Conservation (phyloP, 2,888 invertebrate species). For the Acanthoscelides obtectus region DNA sequence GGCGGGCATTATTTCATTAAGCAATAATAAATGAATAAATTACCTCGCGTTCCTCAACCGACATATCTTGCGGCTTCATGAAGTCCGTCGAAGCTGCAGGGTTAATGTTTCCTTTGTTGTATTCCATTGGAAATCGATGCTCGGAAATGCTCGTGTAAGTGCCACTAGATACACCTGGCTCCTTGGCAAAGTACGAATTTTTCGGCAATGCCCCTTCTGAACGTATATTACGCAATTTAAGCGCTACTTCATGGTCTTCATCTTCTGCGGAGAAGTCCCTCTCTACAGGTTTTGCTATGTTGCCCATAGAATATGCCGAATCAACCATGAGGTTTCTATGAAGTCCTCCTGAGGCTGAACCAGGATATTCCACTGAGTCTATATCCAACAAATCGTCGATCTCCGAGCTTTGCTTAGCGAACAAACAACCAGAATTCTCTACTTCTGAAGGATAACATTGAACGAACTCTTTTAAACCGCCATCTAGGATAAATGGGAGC, state of each 20-base stretch:
- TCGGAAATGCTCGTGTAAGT: conserved; percentile 12
- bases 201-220: conserved; percentile 12
- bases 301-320: conserved; percentile 5
- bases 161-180: conserved; percentile 4
- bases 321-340: conserved; percentile 16
- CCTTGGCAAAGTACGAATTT: conserved; percentile 11
- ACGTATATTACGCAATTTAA: conserved; percentile 1
- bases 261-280: conserved; percentile 9
- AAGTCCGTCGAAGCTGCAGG: background rate
- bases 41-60: background rate
- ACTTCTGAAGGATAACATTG: conserved; percentile 73
- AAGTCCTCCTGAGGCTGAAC: conserved; percentile 15
- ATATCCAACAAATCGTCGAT: conserved; percentile 54
- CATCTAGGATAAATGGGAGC: conserved; percentile 67
- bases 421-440: conserved; percentile 65
- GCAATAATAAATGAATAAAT: background rate
- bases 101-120: background rate
- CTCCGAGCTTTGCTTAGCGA: conserved; percentile 34
- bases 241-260: background rate
- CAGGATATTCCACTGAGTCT: conserved; percentile 62
- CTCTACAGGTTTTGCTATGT: conserved; percentile 7
- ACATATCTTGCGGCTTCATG: background rate
- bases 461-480: conserved; percentile 79
- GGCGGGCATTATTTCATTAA: no score
- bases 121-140: conserved; percentile 8